phyloP scores from a whole-genome alignment of 2,888 invertebrate genomes.

The Loripinus fragilis region DNA sequence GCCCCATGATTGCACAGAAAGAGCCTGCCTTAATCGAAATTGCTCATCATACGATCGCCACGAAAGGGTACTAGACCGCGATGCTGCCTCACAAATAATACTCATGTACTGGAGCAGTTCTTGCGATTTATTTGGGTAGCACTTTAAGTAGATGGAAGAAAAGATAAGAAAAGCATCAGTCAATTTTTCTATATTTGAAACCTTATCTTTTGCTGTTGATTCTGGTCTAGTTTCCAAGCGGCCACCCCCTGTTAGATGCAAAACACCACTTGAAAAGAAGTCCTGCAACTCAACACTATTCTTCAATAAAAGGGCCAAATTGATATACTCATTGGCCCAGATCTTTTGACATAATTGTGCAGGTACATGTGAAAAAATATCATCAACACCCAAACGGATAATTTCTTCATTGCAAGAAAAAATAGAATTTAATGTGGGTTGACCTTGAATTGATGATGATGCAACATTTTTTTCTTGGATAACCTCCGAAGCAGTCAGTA shows the following conservation, averaged over 20 bases:
- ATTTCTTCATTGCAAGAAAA: background rate
- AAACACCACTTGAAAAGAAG: background rate
- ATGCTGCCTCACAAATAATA: conserved; percentile 21
- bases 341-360: background rate
- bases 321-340: background rate
- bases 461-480: too few species aligned
- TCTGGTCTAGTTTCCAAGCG: background rate
- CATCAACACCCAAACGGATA: background rate
- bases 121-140: too few species aligned
- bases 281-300: background rate
- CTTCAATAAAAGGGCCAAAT: background rate
- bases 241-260: background rate
- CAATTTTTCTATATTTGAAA: too few species aligned
- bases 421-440: too few species aligned
- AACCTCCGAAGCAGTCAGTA: too few species aligned
- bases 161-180: too few species aligned
- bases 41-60: conserved; percentile 24
- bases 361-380: background rate
- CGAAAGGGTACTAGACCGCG: background rate
- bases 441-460: too few species aligned
- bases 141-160: too few species aligned
- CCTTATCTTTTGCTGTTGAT: background rate
- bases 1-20: conserved; percentile 21
- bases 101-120: too few species aligned
- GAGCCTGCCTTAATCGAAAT: conserved; percentile 21